Conservation (phyloP, 2,113 vertebrate genomes). For the Odobenus rosmarus region DNA sequence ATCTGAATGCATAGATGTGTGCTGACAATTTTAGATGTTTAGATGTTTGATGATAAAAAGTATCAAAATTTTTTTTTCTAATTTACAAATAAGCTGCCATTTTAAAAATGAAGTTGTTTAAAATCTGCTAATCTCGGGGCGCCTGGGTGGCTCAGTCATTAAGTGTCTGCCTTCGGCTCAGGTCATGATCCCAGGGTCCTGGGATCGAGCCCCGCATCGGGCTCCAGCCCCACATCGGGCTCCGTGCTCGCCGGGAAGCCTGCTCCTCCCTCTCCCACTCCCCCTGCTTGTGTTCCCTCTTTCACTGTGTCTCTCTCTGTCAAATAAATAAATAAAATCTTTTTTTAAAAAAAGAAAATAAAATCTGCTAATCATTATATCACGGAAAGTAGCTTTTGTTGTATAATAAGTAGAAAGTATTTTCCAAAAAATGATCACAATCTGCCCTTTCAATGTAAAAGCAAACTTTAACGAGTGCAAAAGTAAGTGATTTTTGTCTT, state of each 20-base stretch:
- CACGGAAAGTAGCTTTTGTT: neutral
- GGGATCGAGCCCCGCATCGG: too few species aligned
- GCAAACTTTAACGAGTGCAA: neutral
- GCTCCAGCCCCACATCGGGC: too few species aligned
- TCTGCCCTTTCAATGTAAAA: neutral
- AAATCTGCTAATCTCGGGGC: neutral
- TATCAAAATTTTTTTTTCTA: neutral
- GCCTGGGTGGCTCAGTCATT: too few species aligned
- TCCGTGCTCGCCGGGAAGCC: too few species aligned
- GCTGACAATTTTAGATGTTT: neutral
- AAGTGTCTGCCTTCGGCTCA: too few species aligned
- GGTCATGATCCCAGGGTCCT: too few species aligned
- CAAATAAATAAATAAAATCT: too few species aligned
- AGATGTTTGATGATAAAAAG: neutral
- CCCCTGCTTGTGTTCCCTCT: too few species aligned
- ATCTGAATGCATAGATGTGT: neutral
- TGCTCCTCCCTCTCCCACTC: too few species aligned
- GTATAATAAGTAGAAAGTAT: neutral
- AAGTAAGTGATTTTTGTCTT: neutral
- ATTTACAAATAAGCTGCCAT: neutral
- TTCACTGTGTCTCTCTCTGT: too few species aligned
- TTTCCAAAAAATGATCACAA: neutral
- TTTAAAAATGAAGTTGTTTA: neutral
- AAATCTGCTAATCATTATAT: neutral
- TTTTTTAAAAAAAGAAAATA: neutral